phyloP scores from a whole-genome alignment of 1,140 invertebrate genomes.

The Colletes latitarsis region DNA sequence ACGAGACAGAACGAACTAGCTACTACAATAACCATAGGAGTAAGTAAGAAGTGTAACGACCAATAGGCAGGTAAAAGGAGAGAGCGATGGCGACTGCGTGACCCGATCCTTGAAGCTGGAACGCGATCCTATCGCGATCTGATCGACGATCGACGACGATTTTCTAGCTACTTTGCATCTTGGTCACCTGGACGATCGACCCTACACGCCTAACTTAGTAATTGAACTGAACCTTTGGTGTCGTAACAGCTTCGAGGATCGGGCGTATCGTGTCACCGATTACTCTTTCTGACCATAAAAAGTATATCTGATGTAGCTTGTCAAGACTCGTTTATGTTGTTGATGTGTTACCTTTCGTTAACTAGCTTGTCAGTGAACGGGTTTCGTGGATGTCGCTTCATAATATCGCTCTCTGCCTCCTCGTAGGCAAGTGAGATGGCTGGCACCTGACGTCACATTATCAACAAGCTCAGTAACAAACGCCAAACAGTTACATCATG shows the following conservation, averaged over 20 bases:
- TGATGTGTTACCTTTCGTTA: conserved; percentile 88
- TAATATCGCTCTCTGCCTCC: conserved; percentile 99
- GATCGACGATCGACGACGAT: too few species aligned
- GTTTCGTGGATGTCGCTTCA: conserved; percentile 99
- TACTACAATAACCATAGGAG: conserved; percentile 70
- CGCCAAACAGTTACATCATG: conserved; percentile 68
- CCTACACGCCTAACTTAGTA: too few species aligned
- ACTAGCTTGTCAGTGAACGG: conserved; percentile 92
- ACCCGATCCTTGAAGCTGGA: conserved; percentile 33
- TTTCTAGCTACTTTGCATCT: too few species aligned
- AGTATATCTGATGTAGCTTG: conserved; percentile 47
- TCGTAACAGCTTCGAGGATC: conserved; percentile 32
- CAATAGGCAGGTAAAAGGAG: conserved; percentile 46
- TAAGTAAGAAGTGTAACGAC: conserved; percentile 56
- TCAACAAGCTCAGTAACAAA: conserved; percentile 78
- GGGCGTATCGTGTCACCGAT: conserved; percentile 47
- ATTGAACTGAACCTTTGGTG: too few species aligned
- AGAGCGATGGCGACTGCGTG: conserved; percentile 48
- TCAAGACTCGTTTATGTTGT: conserved; percentile 70
- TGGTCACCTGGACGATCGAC: too few species aligned
- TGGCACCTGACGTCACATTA: conserved; percentile 90
- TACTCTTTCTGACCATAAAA: conserved; percentile 58
- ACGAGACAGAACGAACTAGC: conserved; percentile 73
- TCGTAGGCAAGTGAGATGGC: conserved; percentile 99
- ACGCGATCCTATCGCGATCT: not conserved